Evolutionary conservation across 23 tunicate species (phyloP).

Genomic region (Diplosoma virens): DNA sequence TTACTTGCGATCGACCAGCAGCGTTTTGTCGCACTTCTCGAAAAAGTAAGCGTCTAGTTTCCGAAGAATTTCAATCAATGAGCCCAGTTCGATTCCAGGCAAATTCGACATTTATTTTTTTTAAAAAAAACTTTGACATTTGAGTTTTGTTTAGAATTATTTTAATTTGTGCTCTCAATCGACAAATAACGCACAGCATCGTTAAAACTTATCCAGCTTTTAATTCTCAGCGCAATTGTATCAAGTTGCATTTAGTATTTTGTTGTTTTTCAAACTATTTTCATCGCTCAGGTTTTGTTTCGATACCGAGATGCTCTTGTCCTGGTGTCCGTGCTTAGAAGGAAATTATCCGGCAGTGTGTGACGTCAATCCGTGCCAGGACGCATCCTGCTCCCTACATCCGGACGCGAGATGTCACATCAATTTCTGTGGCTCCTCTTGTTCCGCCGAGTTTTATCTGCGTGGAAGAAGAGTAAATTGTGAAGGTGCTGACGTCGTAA

Average conservation of each 20-base stretch:
- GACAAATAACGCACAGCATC: too few species aligned
- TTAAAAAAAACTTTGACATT: too few species aligned
- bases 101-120: too few species aligned
- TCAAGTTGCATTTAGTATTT: too few species aligned
- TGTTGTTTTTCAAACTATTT: too few species aligned
- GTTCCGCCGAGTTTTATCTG: slow-evolving; percentile 65
- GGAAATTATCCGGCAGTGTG: slow-evolving; percentile 70
- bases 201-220: too few species aligned
- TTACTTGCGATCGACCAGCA: not conserved
- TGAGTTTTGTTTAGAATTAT: too few species aligned
- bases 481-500: slow-evolving; percentile 39
- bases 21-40: slow-evolving; percentile 5
- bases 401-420: slow-evolving; percentile 68
- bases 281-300: slow-evolving; percentile 76
- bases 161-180: too few species aligned
- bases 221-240: too few species aligned
- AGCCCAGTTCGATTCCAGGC: too few species aligned
- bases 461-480: slow-evolving; percentile 80
- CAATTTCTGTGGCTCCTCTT: slow-evolving; percentile 62
- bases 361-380: slow-evolving; percentile 64
- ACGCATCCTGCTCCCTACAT: slow-evolving; percentile 61
- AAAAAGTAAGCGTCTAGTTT: not conserved
- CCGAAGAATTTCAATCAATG: too few species aligned
- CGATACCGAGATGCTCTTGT: slow-evolving; percentile 70
- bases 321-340: slow-evolving; percentile 92